A percentile compares a stretch with the other conserved stretches of the same genome.
Conservation (phyloP, 2,888 invertebrate genomes). For the Baronia brevicornis region DNA sequence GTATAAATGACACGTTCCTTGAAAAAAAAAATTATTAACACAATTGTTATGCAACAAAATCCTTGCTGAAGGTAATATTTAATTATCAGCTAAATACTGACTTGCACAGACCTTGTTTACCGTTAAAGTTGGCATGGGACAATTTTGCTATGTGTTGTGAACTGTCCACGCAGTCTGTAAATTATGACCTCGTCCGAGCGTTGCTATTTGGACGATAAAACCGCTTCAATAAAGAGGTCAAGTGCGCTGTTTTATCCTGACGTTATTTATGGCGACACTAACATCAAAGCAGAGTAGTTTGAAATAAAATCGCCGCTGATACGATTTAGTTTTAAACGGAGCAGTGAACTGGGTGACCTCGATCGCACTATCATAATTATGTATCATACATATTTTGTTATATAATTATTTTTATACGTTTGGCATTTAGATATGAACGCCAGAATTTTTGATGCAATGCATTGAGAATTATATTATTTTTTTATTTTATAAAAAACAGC, state of each 20-base stretch:
- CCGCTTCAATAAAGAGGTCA: constrained; percentile 53
- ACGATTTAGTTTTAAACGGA: constrained; percentile 11
- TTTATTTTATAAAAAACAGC: no score
- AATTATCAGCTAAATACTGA: no score
- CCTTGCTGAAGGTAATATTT: no score
- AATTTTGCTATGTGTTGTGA: constrained; percentile 28
- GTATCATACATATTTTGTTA: constrained; percentile 11
- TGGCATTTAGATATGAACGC: constrained; percentile 12
- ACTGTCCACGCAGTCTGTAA: constrained; percentile 17
- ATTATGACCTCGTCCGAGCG: constrained; percentile 23
- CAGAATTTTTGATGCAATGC: no score
- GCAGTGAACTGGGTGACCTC: constrained; percentile 17
- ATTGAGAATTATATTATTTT: no score
- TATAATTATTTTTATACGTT: constrained; percentile 11
- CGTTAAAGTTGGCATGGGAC: constrained; percentile 21
- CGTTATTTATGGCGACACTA: constrained; percentile 15
- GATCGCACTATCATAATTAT: constrained; percentile 8
- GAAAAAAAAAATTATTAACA: no score
- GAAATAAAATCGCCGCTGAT: constrained; percentile 13
- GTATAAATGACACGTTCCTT: no score
- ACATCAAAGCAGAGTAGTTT: constrained; percentile 16
- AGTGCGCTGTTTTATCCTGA: constrained; percentile 35
- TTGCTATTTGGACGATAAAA: constrained; percentile 42
- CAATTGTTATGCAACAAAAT: no score
- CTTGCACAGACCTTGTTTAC: constrained; percentile 26